Conservation (phyloP, 1,140 invertebrate genomes). For the Eupeodes corollae region DNA sequence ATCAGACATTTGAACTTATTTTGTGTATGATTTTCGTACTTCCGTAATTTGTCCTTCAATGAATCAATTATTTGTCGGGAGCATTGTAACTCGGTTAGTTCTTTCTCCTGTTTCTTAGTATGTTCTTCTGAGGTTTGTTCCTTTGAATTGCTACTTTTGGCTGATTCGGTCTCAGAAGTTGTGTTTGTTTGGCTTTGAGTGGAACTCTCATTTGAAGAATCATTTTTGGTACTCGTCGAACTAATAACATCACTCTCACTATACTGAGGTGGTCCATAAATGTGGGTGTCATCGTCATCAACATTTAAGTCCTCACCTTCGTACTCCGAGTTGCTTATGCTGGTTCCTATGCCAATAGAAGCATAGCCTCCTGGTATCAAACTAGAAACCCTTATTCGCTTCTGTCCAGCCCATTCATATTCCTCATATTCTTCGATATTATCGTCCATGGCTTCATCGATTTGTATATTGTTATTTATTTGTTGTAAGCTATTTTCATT, state of each 20-base stretch:
- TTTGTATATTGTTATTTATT: no score
- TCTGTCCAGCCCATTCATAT: conserved; percentile 73
- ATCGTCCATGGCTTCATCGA: conserved; percentile 46
- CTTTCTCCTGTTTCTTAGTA: background rate
- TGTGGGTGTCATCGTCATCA: conserved; percentile 59
- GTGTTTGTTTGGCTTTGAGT: no score
- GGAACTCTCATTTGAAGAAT: conserved; percentile 19
- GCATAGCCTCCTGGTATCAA: conserved; percentile 59
- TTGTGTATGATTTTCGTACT: conserved; percentile 45
- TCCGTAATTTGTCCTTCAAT: conserved; percentile 54
- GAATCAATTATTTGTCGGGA: conserved; percentile 58
- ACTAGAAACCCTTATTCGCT: conserved; percentile 55
- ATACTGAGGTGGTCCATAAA: conserved; percentile 76
- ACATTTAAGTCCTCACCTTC: conserved; percentile 74
- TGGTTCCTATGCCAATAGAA: conserved; percentile 41
- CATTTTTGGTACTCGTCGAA: conserved; percentile 41
- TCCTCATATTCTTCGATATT: conserved; percentile 65
- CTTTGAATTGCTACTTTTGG: conserved; percentile 28
- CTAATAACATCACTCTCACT: conserved; percentile 61
- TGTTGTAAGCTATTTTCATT: no score
- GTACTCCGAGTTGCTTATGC: conserved; percentile 39
- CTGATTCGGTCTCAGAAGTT: conserved; percentile 44
- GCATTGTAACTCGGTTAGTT: conserved; percentile 13
- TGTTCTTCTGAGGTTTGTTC: conserved; percentile 11
- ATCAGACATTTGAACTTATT: conserved; percentile 65